Evolutionary conservation across 2,113 vertebrate species (phyloP).

Genomic region (Rallus limicola): DNA sequence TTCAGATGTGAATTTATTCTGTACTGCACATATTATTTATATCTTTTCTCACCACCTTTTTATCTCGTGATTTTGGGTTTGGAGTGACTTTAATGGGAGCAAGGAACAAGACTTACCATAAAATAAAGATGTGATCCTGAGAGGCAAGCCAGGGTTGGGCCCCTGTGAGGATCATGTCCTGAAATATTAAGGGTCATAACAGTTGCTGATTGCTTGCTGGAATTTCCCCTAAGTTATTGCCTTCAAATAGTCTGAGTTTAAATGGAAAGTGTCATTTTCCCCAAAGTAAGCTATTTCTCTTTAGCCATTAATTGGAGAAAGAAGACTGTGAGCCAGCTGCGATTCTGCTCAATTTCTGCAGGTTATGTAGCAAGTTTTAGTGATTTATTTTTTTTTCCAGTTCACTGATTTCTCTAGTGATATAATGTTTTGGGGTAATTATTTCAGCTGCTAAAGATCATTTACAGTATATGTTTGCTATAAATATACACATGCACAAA

Average conservation of each 20-base stretch:
- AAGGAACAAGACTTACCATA: conserved; percentile 8
- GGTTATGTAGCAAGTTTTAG: background rate
- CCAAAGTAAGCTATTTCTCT: conserved; percentile 23
- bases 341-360: conserved; percentile 20
- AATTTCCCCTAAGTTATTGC: conserved; percentile 4
- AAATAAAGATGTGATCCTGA: conserved; percentile 15
- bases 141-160: background rate
- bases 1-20: conserved; percentile 60
- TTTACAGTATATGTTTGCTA: background rate
- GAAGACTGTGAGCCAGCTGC: conserved; percentile 10
- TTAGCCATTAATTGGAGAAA: conserved; percentile 37
- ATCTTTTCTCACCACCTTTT: conserved; percentile 37
- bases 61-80: background rate
- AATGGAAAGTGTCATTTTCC: conserved; percentile 39
- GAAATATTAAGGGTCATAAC: conserved; percentile 14
- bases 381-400: background rate
- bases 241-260: conserved; percentile 12
- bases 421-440: conserved; percentile 1
- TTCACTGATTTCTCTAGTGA: conserved; percentile 1
- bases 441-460: conserved; percentile 12
- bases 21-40: conserved; percentile 6
- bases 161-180: background rate
- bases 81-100: conserved; percentile 11
- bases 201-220: conserved; percentile 12
- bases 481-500: background rate